Evolutionary conservation across 2,113 vertebrate species (phyloP), one percentile per base, ranked within the genome.

Genomic region (Illadopsis cleaveri): DNA sequence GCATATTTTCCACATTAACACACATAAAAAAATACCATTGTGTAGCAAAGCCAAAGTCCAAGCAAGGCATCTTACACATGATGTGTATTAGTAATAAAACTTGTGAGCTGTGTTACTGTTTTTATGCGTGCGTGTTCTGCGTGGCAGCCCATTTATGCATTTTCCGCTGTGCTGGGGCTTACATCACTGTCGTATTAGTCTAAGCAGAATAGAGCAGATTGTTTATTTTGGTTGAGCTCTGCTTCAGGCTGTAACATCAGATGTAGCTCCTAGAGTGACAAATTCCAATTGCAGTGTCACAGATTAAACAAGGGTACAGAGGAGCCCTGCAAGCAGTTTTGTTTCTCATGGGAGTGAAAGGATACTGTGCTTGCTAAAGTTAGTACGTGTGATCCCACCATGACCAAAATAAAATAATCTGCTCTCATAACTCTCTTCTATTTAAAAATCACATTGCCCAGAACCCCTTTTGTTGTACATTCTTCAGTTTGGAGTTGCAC

Each of bases 121-220:
- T 44, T 11, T 42, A 6, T 60, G 3, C 0, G 4, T 30, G 33
- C 1, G 6, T 84, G 90, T 86, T 44, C 60, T 48, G 48, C 33
- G 79, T 54, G 73, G 42, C 48, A 87, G 50, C 53, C 68, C 78
- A 4, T 71, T 76, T 85, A 72, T 68, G 85, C 79, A 21, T 61
- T 94, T 76, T 92, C 66, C 76, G 5, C 86, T 72, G 69, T 37
- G 33, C 73, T 28, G 44, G 80, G 82, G 86, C 94, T 94, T 98
- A 93, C 96, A 98, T 98, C 98, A 98, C 96, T 98, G 98, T 98
- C 97, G 18, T 89, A 87, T 98, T 98, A 98, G 97, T 94, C 95
- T 97, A 96, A 97, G 97, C 96, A 96, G 96, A 97, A 96, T 61
- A 86, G 97, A 98, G 97, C 98, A 98, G 98, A 98, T 97, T 98